Base-by-base conservation (phyloP, 92 coral and sea anemone species). In the Heteractis magnifica region DNA sequence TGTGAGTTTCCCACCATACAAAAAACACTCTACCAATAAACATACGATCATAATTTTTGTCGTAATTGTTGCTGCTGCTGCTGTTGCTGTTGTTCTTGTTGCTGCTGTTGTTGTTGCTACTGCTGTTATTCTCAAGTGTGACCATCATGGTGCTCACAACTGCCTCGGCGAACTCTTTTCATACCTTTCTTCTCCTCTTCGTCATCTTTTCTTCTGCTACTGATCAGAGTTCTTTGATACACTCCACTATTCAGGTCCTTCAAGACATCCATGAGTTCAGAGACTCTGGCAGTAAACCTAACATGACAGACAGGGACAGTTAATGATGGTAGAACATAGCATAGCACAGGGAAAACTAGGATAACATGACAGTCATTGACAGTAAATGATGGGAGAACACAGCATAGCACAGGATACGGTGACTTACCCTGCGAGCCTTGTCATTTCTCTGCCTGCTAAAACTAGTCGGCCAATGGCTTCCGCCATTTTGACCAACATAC, bases 401-500 rank as follows among this genome's bases (percentile, higher is more conserved):
- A 10, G 19, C 19, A 23, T 8, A 58, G 52, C 10, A 56, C 49
- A 55, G 44, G 44, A 34, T 18, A 53, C 3, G 19, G 56, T 59
- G 16, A 48, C 94, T 80, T 65, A 96, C 99, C 99, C 99, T 3
- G 99, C 98, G 16, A 96, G 93, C 77, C 98, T 89, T 8, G 99
- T 89, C 92, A 96, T 83, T 79, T 96, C 99, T 78, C 99, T 89
- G 15, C 99, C 99, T 12, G 99, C 99, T 77, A 96, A 86, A 13
- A 92, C 95, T 6, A 96, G 89, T 56, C 99, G 84, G 12, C 99
- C 99, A 77, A 96, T 95, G 1, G 99, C 99, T 80, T 96, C 99
- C 4, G 98, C 99, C 99, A 96, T 94, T 84, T 93, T 96, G 49
- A 96, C 98, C 93, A 96, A 86, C 99, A 96, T 96, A 21, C 99